Evolutionary conservation across 2,888 invertebrate species (phyloP).

Genomic region (Lordiphosa fenestrarum): DNA sequence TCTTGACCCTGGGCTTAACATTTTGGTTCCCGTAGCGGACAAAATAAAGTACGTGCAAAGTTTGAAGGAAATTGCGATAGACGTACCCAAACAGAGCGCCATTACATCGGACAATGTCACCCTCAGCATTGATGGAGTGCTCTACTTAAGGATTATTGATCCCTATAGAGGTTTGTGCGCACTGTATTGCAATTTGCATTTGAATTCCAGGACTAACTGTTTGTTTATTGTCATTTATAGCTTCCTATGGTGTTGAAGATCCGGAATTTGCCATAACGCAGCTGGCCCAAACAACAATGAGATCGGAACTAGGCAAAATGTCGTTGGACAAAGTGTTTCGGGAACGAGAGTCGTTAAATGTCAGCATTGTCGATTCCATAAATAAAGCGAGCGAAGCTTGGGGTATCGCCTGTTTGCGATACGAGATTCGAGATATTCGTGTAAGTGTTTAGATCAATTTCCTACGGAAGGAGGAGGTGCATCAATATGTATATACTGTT

Average conservation of each 20-base stretch:
- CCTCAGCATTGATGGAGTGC: slow-evolving; percentile 96
- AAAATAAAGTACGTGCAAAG: slow-evolving; percentile 98
- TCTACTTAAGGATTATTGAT: slow-evolving; percentile 95
- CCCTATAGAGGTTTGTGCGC: slow-evolving; percentile 87
- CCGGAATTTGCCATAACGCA: slow-evolving; percentile 99
- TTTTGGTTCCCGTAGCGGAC: slow-evolving; percentile 95
- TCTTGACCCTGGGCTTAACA: slow-evolving; percentile 95
- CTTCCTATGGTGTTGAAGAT: slow-evolving; percentile 99
- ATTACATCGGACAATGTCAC: slow-evolving; percentile 99
- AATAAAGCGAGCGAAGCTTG: slow-evolving; percentile 99
- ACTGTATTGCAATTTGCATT: not conserved
- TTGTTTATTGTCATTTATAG: slow-evolving; percentile 57
- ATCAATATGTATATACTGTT: not conserved
- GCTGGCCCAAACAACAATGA: slow-evolving; percentile 99
- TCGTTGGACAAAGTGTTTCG: slow-evolving; percentile 97
- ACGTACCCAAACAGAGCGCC: slow-evolving; percentile 99
- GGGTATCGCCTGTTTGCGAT: slow-evolving; percentile 98
- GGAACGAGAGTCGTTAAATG: slow-evolving; percentile 97
- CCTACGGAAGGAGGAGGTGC: not conserved
- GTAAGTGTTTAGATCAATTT: slow-evolving; percentile 45
- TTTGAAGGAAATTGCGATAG: slow-evolving; percentile 99
- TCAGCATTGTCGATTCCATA: slow-evolving; percentile 95
- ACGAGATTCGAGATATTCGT: slow-evolving; percentile 90
- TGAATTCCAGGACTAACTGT: not conserved
- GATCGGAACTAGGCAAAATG: slow-evolving; percentile 99